Base-by-base conservation (phyloP, 64 coral and sea anemone species). In the Pocillopora verrucosa region DNA sequence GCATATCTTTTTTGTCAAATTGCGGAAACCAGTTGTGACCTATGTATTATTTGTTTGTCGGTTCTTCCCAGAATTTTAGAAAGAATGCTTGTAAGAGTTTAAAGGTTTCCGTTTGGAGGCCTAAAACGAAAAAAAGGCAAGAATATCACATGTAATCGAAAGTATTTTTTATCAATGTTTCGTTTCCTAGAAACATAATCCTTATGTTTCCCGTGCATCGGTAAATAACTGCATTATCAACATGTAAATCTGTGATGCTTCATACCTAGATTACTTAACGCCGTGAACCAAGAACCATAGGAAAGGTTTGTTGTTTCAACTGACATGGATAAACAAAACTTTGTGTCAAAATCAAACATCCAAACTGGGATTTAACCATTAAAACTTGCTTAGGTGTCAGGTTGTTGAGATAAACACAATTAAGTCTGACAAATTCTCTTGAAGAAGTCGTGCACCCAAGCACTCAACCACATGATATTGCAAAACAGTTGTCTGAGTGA, bases 311-410 rank as follows among this genome's bases (percentile, higher is more conserved):
- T 70, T 70, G 22, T n/a, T 24, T 70, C 67, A 24, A n/a, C 20
- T n/a, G 20, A 70, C 22, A 4, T 4, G 61, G 20, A 20, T 57
- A 26, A 45, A 83, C 60, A 83, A 36, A 72, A 70, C 22, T 85
- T 85, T 72, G 65, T 70, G 63, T 24, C 65, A 72, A 85, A 70
- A 70, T 57, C 17, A 72, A 83, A 72, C 20, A 85, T 24, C 26
- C 3, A 36, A 70, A 58, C 36, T 24, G 30, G 30, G 41, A 1
- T 12, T 85, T 72, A 4, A 56, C 20, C 34, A 51, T 25, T 14
- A 36, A 41, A 68, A 67, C 51, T 16, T 36, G 30, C 45, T 84
- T 41, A 67, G 34, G 16, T 65, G 61, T 19, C 4, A 57, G 11
- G 22, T 24, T 72, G 65, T 41, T 85, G 13, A 72, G 13, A 72